Base-by-base conservation (phyloP, 2,797 vertebrate genomes). In the Halcyon badia region DNA sequence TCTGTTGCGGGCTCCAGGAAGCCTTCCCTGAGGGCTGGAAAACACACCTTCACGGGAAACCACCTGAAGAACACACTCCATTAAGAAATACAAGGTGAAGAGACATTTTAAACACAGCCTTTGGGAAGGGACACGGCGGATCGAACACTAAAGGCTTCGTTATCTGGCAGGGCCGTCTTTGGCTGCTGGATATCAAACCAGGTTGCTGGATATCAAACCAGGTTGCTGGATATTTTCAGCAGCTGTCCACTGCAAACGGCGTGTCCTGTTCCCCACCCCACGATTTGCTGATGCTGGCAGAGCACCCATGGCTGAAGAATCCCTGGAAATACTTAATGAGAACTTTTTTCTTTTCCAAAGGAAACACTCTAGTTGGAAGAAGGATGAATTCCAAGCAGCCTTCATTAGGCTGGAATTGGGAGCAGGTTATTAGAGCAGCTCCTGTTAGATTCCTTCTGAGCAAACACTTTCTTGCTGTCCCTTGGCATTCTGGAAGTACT, bases 351-450 rank as follows among this genome's bases (percentile, higher is more conserved):
- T 57, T 25, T 28, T 14, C 31, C 33, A 48, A 79, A 82, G 57
- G 52, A 84, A 83, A 64, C 33, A 19, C 71, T 94, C 49, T 16
- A 20, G 48, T 64, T 90, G 79, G 90, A 68, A 64, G 54, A 71
- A 80, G 60, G 86, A 86, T 82, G 85, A 80, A 91, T 70, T 79
- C 60, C 70, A 71, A 85, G 48, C 6, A 3, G 68, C 78, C 49
- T 94, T 87, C 37, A 5, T 92, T 79, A 77, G 52, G 62, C 71
- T 87, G 81, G 78, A 84, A 84, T 57, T 62, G 30, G 79, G 89
- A 96, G 78, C 79, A 73, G 84, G 90, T 93, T 91, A 82, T 90
- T 82, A 92, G 81, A 72, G 81, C 83, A 84, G 70, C 93, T 88
- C 86, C 86, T 87, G 78, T 65, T 90, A 52, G 92, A 64, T 83